These are phyloP conservation scores for Tribolium madens DNA, from an alignment of 1,140 invertebrate genomes.

Conservation along the genomic window DNA sequence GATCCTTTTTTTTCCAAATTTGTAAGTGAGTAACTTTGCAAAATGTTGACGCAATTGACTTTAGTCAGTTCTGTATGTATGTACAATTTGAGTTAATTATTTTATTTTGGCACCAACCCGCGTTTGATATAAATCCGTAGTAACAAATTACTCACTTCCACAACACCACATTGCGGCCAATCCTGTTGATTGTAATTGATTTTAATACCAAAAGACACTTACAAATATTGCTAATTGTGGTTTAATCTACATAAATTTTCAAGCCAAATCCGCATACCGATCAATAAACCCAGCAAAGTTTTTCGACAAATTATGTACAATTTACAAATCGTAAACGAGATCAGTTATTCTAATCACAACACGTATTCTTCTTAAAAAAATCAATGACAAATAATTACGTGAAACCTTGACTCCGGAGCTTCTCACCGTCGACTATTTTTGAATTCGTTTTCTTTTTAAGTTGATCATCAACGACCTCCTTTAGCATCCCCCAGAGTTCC, in stretches of 20 bases:
- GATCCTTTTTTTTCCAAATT: too few species aligned
- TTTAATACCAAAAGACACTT: constrained; percentile 45
- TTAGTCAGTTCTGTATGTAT: too few species aligned
- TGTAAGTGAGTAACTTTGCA: too few species aligned
- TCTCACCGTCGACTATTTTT: constrained; percentile 48
- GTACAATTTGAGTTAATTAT: too few species aligned
- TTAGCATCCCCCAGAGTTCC: constrained; percentile 71
- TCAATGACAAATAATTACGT: constrained; percentile 48
- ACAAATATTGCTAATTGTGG: constrained; percentile 49
- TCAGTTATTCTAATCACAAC: constrained; percentile 49
- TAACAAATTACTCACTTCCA: not conserved
- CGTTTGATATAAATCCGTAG: too few species aligned
- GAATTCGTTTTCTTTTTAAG: constrained; percentile 52
- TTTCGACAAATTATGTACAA: constrained; percentile 37
- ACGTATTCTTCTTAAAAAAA: not conserved
- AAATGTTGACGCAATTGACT: too few species aligned
- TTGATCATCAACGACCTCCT: constrained; percentile 67
- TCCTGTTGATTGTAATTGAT: constrained; percentile 40
- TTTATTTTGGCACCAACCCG: too few species aligned
- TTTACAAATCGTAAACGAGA: constrained; percentile 28
- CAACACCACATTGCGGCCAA: not conserved
- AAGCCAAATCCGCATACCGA: constrained; percentile 15
- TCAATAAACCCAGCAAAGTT: constrained; percentile 18
- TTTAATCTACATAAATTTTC: constrained; percentile 23
- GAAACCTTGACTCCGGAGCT: constrained; percentile 51